Percentiles rank a stretch among this genome's conserved stretches.
These are phyloP conservation scores for Drosophila aldrichi DNA, from an alignment of 2,888 invertebrate species.

Conservation along the genomic window DNA sequence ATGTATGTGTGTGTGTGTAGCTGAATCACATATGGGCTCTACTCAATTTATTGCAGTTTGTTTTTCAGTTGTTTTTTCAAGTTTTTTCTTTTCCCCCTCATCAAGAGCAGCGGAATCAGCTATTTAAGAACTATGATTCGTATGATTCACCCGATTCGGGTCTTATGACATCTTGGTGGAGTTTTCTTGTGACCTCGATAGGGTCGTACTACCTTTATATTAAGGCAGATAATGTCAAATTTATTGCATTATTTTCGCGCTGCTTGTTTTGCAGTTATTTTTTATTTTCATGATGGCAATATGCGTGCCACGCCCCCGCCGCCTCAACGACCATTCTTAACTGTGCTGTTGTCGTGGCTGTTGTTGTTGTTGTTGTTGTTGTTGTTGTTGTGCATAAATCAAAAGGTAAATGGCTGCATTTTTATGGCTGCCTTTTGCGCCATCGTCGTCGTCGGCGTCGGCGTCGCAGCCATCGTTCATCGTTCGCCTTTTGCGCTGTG, in stretches of 20 bases:
- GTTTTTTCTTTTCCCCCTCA: background rate
- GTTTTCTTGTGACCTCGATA: slow-evolving; percentile 29
- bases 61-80: slow-evolving; percentile 60
- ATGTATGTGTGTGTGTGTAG: slow-evolving; percentile 7
- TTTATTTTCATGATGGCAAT: slow-evolving; percentile 36
- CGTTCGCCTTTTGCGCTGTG: slow-evolving; percentile 60
- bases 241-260: slow-evolving; percentile 80
- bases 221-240: slow-evolving; percentile 80
- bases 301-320: slow-evolving; percentile 39
- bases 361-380: slow-evolving; percentile 34
- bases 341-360: slow-evolving; percentile 21
- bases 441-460: slow-evolving; percentile 20
- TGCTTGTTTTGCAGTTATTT: slow-evolving; percentile 46
- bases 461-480: slow-evolving; percentile 43
- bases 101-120: background rate
- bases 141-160: background rate
- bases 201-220: slow-evolving; percentile 57
- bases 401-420: slow-evolving; percentile 83
- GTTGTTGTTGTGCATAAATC: slow-evolving; percentile 78
- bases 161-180: background rate
- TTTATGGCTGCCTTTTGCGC: slow-evolving; percentile 78
- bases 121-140: background rate
- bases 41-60: slow-evolving; percentile 78
- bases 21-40: slow-evolving; percentile 48
- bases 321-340: background rate